A percentile compares a stretch with the other conserved stretches of the same genome.
Evolutionary conservation across 2,888 invertebrate species (phyloP).

Genomic region (Mantis religiosa): DNA sequence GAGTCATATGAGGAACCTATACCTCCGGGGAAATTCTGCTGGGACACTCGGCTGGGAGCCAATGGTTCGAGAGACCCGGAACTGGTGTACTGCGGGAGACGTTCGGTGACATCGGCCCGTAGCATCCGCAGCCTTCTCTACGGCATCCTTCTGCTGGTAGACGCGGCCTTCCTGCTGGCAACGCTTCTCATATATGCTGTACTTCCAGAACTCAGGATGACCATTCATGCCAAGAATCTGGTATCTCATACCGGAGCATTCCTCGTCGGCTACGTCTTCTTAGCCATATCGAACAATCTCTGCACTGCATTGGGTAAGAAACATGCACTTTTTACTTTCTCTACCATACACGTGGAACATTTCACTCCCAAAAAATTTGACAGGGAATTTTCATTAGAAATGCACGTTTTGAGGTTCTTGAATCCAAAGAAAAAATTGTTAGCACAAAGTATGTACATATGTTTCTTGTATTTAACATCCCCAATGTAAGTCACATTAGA

Average conservation of each 20-base stretch:
- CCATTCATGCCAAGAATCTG: slow-evolving; percentile 23
- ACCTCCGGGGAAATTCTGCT: slow-evolving; percentile 9
- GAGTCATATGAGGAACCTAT: neutral
- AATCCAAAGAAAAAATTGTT: no score
- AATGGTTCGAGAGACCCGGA: slow-evolving; percentile 5
- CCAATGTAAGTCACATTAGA: no score
- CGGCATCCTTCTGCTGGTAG: slow-evolving; percentile 17
- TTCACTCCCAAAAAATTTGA: no score
- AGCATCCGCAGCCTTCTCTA: slow-evolving; percentile 4
- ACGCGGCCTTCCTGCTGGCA: slow-evolving; percentile 22
- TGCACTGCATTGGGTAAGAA: slow-evolving; percentile 20
- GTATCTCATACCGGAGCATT: slow-evolving; percentile 23
- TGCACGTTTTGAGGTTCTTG: no score
- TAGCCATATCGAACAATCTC: neutral
- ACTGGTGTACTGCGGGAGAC: slow-evolving; percentile 2
- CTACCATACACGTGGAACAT: no score
- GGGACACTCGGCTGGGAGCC: slow-evolving; percentile 5
- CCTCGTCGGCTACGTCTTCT: slow-evolving; percentile 18
- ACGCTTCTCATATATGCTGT: slow-evolving; percentile 24
- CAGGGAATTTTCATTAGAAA: no score
- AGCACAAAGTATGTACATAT: no score
- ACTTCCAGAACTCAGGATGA: slow-evolving; percentile 20
- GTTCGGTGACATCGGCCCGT: neutral
- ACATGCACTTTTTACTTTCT: no score
- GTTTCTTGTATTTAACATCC: no score